Base-by-base conservation (phyloP, 1,140 invertebrate species). In the Drosophila takahashii region DNA sequence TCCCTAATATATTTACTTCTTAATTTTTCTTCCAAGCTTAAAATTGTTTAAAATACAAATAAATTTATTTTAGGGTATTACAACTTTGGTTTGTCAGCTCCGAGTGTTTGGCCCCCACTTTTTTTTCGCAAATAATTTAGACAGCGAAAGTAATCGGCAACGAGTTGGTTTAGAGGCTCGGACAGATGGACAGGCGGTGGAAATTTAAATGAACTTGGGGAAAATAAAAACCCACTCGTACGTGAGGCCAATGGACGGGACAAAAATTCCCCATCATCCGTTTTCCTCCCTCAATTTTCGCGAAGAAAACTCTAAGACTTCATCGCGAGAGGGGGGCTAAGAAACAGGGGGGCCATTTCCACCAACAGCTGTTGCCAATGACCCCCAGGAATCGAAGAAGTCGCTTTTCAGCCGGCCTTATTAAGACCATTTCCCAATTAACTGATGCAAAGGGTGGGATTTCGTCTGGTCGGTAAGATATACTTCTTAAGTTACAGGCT, bases 131-230 rank as follows among this genome's bases (percentile, higher is more conserved):
- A 86, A 86, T 78, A 65, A 87, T 87, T 86, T 86, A 79, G 83
- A 86, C 83, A 83, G 83, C 71, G 79, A 86, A 86, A 86, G 83
- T 86, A 87, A 83, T 83, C 83, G 80, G 60, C 61, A 50, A 22
- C 66, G 72, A 65, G 72, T 75, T 75, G 71, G 44, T 62, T 62
- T 47, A 52, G 22, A 61, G 69, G 29, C 56, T 29, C 41, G 34
- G 52, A 56, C 74, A 51, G 51, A 45, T 41, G 52, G 66, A 65
- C 64, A 39, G 50, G 8, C 22, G 59, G 37, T 37, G 41, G 41
- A 76, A 77, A 77, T 77, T 60, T 53, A 69, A 77, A 76, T 77
- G 64, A 70, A 70, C 66, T 70, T 42, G 44, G 32, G 44, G 36
- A 67, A 71, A 62, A 61, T 52, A 15, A 56, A 77, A 77, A 54